Evolutionary conservation across 2,113 vertebrate species (phyloP).

Genomic region (Phoxinus phoxinus): DNA sequence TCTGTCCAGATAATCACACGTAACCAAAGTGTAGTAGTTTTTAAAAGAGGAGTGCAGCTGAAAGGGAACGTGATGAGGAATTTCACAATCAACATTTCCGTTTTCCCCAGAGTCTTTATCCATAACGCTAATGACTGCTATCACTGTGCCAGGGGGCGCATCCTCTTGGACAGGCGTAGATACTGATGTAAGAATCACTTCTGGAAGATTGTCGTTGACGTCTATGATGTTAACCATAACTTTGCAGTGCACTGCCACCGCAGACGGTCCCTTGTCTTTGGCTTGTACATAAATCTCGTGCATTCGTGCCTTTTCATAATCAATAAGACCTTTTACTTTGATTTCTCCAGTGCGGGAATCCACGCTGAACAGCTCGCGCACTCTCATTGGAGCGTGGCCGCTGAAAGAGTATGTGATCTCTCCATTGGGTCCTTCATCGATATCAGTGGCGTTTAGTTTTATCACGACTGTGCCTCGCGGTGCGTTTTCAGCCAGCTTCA

Average conservation of each 20-base stretch:
- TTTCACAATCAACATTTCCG: slow-evolving; percentile 40
- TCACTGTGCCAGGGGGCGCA: slow-evolving; percentile 41
- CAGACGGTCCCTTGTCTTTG: slow-evolving; percentile 42
- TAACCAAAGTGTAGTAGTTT: slow-evolving; percentile 53
- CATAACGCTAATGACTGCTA: slow-evolving; percentile 49
- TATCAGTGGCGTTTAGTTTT: slow-evolving; percentile 65
- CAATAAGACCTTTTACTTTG: slow-evolving; percentile 41
- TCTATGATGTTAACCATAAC: slow-evolving; percentile 50
- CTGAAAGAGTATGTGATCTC: slow-evolving; percentile 52
- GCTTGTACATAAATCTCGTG: slow-evolving; percentile 52
- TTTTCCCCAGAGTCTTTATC: slow-evolving; percentile 53
- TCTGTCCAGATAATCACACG: slow-evolving; percentile 43
- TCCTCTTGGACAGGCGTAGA: slow-evolving; percentile 46
- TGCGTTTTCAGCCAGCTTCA: slow-evolving; percentile 62
- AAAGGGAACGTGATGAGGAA: slow-evolving; percentile 43
- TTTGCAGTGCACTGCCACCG: slow-evolving; percentile 66
- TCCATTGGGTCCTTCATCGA: slow-evolving; percentile 66
- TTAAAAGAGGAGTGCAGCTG: slow-evolving; percentile 39
- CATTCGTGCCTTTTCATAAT: slow-evolving; percentile 51
- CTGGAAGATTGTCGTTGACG: slow-evolving; percentile 54
- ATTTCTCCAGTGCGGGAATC: slow-evolving; percentile 50
- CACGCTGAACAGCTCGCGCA: slow-evolving; percentile 40
- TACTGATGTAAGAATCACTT: slow-evolving; percentile 50
- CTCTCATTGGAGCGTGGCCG: slow-evolving; percentile 39
- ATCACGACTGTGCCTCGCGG: slow-evolving; percentile 57